These are phyloP conservation scores for Agriotes lineatus DNA, from an alignment of 2,888 invertebrate genomes.

Conservation along the genomic window DNA sequence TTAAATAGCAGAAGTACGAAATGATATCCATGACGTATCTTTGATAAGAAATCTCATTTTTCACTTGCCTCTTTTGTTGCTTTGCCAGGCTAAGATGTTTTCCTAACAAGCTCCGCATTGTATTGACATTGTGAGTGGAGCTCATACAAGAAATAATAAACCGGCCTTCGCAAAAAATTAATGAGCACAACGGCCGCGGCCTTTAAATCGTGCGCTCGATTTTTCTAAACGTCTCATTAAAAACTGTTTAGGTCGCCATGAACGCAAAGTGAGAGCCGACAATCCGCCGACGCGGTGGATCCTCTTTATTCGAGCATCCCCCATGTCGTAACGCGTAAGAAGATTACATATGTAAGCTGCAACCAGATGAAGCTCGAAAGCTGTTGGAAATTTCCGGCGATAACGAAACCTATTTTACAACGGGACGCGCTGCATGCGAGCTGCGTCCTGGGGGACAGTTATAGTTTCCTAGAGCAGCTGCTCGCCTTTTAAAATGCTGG, in stretches of 20 bases:
- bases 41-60: conserved; percentile 29
- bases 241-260: too few species aligned
- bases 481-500: too few species aligned
- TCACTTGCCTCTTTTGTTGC: conserved; percentile 22
- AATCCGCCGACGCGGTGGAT: too few species aligned
- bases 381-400: neutral
- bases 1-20: conserved; percentile 5
- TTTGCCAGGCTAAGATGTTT: conserved; percentile 24
- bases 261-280: too few species aligned
- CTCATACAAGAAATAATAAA: conserved; percentile 9
- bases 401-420: neutral
- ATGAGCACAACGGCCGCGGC: neutral
- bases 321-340: neutral
- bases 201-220: too few species aligned
- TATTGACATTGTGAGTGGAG: conserved; percentile 19
- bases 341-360: neutral
- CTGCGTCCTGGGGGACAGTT: too few species aligned
- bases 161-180: neutral
- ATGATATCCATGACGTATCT: conserved; percentile 13
- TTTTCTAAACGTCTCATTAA: too few species aligned
- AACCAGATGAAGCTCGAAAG: neutral
- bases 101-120: conserved; percentile 32
- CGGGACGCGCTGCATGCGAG: too few species aligned
- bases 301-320: too few species aligned
- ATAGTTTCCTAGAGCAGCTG: conserved; percentile 1